Base-by-base conservation (phyloP, 2,797 vertebrate species). In the Pangasius sanitwongsei region DNA sequence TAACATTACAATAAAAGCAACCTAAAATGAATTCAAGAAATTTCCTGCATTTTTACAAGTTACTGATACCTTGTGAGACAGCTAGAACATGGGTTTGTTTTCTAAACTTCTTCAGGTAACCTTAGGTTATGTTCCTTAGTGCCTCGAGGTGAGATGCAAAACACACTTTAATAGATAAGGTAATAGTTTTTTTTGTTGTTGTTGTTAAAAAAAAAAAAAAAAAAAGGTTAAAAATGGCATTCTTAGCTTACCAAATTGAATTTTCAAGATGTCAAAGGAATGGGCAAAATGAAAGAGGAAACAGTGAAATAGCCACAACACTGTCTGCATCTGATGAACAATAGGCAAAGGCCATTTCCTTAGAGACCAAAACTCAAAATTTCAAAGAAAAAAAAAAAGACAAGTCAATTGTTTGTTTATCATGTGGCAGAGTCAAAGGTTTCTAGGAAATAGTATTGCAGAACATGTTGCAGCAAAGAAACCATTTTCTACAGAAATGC, bases 391-490 rank as follows among this genome's bases (percentile, higher is more conserved):
- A 12, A 53, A 2, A 53, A 12, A 13, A 25, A 48, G 13, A 75
- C 9, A 48, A 28, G 41, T 28, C 8, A 80, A 53, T 31, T 31
- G 11, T 59, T 61, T 41, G 34, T 63, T 82, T 59, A 82, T 25
- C 57, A 28, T 12, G 53, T 4, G 31, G 15, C 31, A 37, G 20
- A 59, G 55, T 63, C 11, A 28, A n/a, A 83, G 0, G 81, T n/a
- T 80, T 83, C 81, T 28, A 44, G 23, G 59, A 65, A 83, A 83
- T 18, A 15, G 11, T 83, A 25, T 83, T 83, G 57, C 81, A 63
- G 37, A 83, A 63, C 23, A 59, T 63, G 25, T 83, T 59, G 81
- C 37, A 63, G 37, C 7, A 65, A 65, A 48, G 25, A 11, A n/a
- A 44, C 2, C 57, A 28, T 28, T 44, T 83, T 83, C 81, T 28